phyloP scores from a whole-genome alignment of 2,113 vertebrate genomes.

The Tonatia bakeri region DNA sequence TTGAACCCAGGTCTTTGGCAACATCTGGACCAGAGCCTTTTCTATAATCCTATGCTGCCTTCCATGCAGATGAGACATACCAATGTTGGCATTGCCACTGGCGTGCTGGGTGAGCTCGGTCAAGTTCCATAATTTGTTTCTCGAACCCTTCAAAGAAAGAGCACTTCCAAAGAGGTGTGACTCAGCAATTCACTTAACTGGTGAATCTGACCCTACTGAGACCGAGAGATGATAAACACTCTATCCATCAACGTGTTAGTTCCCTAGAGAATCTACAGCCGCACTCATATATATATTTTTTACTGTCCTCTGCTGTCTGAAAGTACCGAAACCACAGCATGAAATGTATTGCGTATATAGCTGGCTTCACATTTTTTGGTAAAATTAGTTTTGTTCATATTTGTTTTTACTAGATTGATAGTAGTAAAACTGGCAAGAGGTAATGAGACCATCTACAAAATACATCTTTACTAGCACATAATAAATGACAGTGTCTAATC shows the following conservation, averaged over 20 bases:
- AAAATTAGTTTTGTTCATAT: constrained; percentile 54
- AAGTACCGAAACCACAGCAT: neutral
- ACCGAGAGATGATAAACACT: neutral
- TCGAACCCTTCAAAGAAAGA: neutral
- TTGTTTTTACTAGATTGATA: constrained; percentile 57
- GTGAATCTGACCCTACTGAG: neutral
- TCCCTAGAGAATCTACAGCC: neutral
- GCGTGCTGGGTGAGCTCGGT: neutral
- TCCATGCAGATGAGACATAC: neutral
- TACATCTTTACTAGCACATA: constrained; percentile 22
- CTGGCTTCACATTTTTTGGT: neutral
- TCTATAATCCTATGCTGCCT: neutral
- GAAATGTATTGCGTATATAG: neutral
- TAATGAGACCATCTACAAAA: constrained; percentile 47
- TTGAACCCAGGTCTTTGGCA: neutral
- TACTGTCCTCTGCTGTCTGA: constrained; percentile 13
- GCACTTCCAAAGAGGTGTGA: neutral
- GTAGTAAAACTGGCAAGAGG: constrained; percentile 34
- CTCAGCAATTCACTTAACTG: neutral
- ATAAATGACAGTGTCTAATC: constrained; percentile 27
- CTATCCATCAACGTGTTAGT: neutral
- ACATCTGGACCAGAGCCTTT: neutral
- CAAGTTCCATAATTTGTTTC: neutral
- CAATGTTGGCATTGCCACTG: neutral
- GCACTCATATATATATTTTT: neutral